These are phyloP conservation scores for Agrypnia vestita DNA, from an alignment of 1,140 invertebrate species.

Conservation along the genomic window DNA sequence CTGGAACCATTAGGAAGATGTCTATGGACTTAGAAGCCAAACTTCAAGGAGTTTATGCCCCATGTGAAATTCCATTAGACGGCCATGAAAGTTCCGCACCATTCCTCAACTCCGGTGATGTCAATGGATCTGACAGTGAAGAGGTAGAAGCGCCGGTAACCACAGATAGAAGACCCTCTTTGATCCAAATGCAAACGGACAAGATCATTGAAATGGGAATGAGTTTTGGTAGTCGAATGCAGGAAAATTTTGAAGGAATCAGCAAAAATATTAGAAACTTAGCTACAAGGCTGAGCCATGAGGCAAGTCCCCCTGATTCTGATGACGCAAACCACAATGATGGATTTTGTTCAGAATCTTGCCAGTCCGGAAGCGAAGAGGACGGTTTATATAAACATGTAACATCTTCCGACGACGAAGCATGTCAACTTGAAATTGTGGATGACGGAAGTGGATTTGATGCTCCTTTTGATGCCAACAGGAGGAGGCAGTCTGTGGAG, in stretches of 20 bases:
- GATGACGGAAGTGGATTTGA: conserved; percentile 69
- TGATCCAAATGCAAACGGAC: conserved; percentile 64
- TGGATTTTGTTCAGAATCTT: conserved; percentile 58
- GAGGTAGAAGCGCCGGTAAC: conserved; percentile 22
- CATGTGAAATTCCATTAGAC: conserved; percentile 67
- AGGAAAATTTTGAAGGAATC: conserved; percentile 64
- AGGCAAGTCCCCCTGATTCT: conserved; percentile 57
- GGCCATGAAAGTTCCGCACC: conserved; percentile 47
- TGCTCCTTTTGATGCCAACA: conserved; percentile 52
- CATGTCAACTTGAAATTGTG: conserved; percentile 67
- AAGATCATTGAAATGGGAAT: conserved; percentile 66
- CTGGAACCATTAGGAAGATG: conserved; percentile 43
- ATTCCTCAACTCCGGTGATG: conserved; percentile 34
- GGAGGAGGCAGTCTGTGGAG: conserved; percentile 43
- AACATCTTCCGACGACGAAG: conserved; percentile 65
- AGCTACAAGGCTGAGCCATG: conserved; percentile 53
- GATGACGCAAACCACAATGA: conserved; percentile 63
- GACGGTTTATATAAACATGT: neutral
- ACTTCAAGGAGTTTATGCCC: conserved; percentile 63
- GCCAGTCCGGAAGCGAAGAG: conserved; percentile 55
- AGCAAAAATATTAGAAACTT: conserved; percentile 63
- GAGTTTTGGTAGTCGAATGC: conserved; percentile 64
- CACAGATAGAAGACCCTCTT: conserved; percentile 45
- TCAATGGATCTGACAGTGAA: conserved; percentile 39
- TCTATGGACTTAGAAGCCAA: conserved; percentile 53